A percentile compares a stretch with the other conserved stretches of the same genome.
Conservation (phyloP, 2,888 invertebrate species). For the Amphipyra tragopoginis region DNA sequence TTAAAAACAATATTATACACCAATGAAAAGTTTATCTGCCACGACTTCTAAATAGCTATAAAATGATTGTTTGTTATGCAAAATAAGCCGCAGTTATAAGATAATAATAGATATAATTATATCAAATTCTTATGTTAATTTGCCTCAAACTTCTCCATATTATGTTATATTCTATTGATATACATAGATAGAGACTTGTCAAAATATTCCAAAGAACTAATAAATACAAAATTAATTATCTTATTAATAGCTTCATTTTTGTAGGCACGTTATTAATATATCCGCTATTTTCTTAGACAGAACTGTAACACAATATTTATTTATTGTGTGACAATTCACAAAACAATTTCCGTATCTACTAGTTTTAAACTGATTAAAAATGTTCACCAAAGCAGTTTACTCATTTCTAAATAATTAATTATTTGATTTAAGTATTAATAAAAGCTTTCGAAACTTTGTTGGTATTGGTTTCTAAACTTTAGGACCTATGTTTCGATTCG, state of each 20-base stretch:
- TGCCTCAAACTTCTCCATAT: background rate
- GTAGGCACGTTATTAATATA: slow-evolving; percentile 7
- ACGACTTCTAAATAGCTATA: slow-evolving; percentile 6
- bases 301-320: slow-evolving; percentile 10
- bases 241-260: slow-evolving; percentile 32
- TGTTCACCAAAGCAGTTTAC: slow-evolving; percentile 1
- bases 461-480: no score
- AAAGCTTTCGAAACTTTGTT: no score
- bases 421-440: no score
- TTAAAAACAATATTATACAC: background rate
- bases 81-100: slow-evolving; percentile 13
- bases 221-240: slow-evolving; percentile 32
- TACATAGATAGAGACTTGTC: slow-evolving; percentile 1
- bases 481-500: no score
- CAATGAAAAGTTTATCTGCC: slow-evolving; percentile 7
- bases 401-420: no score
- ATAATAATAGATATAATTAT: background rate
- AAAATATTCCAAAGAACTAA: slow-evolving; percentile 9
- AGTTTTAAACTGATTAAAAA: background rate
- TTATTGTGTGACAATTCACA: slow-evolving; percentile 10
- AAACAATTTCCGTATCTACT: slow-evolving; percentile 22
- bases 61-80: slow-evolving; percentile 6
- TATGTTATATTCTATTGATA: slow-evolving; percentile 15
- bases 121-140: slow-evolving; percentile 23
- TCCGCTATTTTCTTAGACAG: slow-evolving; percentile 14